Base-by-base conservation (phyloP, 1,140 invertebrate genomes). In the Trachymyrmex cornetzi region DNA sequence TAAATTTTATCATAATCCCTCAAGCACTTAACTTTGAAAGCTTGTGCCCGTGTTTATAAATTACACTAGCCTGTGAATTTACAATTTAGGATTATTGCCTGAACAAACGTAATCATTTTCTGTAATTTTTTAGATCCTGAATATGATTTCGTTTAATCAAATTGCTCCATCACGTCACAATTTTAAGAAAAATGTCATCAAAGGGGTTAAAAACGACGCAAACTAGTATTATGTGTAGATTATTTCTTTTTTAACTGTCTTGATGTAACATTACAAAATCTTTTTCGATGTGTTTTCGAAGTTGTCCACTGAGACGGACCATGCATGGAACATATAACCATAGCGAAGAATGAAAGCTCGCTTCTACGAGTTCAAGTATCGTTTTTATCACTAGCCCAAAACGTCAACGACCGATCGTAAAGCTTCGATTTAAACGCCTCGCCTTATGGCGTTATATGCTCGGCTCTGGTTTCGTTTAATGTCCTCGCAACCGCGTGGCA, bases 311-410 rank as follows among this genome's bases (percentile, higher is more conserved):
- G n/a, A 69, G 14, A 69, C 48, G 30, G 69, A 81, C 53, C 55
- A n/a, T 27, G 50, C 16, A n/a, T 27, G 22, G 14, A 48, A 67
- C 34, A 57, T 53, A 74, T 82, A 82, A 61, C 30, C 34, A 22
- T 34, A 38, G 27, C n/a, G 44, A 22, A 9, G n/a, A 22, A 19
- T 27, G 67, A 74, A 82, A 82, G 80, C 69, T 82, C 24, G 55
- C 38, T 72, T 44, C 69, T 61, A 84, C 69, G 55, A 75, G 55
- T 84, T 74, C 69, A 66, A 84, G 64, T 63, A 77, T 89, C 80
- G 84, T 86, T 90, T 91, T 90, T 87, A 87, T 87, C 84, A 90
- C 87, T 90, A 81, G 69, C 66, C 79, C 79, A 90, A 91, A 91
- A 90, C 87, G 79, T 75, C 66, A 61, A 77, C 64, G 88, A 87